These are phyloP conservation scores for Phorcus lineatus DNA, from an alignment of 2,888 invertebrate genomes.

Conservation along the genomic window DNA sequence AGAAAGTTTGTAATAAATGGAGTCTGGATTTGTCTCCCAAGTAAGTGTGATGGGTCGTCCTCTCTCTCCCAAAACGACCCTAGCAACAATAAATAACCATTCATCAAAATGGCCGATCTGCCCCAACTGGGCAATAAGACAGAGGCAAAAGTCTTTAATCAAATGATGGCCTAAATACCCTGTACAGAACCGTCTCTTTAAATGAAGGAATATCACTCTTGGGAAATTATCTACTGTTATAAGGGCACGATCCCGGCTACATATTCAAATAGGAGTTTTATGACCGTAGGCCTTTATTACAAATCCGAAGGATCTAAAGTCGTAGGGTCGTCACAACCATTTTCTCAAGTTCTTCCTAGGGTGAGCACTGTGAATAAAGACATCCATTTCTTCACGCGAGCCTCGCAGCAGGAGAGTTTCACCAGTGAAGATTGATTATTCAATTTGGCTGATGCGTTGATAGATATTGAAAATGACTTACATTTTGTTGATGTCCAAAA, in stretches of 20 bases:
- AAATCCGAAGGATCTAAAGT: not conserved
- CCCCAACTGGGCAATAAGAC: not conserved
- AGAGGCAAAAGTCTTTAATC: not conserved
- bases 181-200: slow-evolving; percentile 5
- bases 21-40: not conserved
- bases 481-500: too few relatives aligned
- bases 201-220: slow-evolving; percentile 10
- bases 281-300: not conserved
- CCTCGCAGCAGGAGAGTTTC: too few relatives aligned
- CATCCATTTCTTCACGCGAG: too few relatives aligned
- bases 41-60: not conserved
- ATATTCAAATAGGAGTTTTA: slow-evolving; percentile 10
- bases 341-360: not conserved
- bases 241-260: not conserved
- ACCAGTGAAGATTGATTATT: too few relatives aligned
- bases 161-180: slow-evolving; percentile 4
- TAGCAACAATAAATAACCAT: slow-evolving; percentile 5
- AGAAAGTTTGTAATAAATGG: slow-evolving; percentile 1
- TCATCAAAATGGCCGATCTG: slow-evolving; percentile 8
- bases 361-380: too few relatives aligned
- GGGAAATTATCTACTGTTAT: slow-evolving; percentile 13
- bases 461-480: too few relatives aligned
- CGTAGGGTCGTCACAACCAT: not conserved
- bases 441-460: too few relatives aligned
- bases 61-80: not conserved